Percentiles rank a stretch among this genome's conserved stretches.
Conservation (phyloP, 2,113 vertebrate genomes). For the Brachionichthys hirsutus region DNA sequence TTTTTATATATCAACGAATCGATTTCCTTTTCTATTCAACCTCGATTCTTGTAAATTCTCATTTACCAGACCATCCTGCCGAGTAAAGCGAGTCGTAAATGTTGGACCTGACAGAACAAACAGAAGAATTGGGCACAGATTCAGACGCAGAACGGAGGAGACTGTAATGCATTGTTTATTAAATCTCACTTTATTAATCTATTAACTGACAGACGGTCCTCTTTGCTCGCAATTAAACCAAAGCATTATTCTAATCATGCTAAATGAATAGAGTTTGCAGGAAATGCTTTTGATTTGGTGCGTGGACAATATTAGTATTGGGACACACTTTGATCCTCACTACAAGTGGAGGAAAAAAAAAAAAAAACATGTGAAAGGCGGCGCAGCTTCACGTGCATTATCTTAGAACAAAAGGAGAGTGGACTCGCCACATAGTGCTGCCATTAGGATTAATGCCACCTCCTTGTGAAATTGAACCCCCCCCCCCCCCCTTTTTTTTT, state of each 20-base stretch:
- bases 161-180: background rate
- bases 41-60: constrained; percentile 3
- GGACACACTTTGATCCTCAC: constrained; percentile 63
- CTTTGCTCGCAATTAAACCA: background rate
- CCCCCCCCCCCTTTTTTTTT: constrained; percentile 44
- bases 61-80: background rate
- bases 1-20: background rate
- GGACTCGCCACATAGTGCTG: constrained; percentile 50
- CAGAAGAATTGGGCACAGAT: background rate
- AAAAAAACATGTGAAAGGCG: constrained; percentile 28
- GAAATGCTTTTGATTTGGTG: constrained; percentile 3
- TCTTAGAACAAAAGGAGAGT: constrained; percentile 48
- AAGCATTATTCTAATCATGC: background rate
- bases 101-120: background rate
- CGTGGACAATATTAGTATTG: constrained; percentile 12
- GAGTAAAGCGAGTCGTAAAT: background rate
- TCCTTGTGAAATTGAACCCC: constrained; percentile 69
- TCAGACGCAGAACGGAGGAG: constrained; percentile 2
- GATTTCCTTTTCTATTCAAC: constrained; percentile 11
- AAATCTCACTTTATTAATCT: background rate
- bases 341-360: background rate
- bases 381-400: constrained; percentile 38
- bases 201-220: background rate
- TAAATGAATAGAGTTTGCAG: too few species aligned
- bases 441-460: constrained; percentile 62